Percentiles rank a stretch among this genome's conserved stretches.
These are phyloP conservation scores for Sphenodon punctatus DNA, from an alignment of 2,797 vertebrate species.

Conservation along the genomic window DNA sequence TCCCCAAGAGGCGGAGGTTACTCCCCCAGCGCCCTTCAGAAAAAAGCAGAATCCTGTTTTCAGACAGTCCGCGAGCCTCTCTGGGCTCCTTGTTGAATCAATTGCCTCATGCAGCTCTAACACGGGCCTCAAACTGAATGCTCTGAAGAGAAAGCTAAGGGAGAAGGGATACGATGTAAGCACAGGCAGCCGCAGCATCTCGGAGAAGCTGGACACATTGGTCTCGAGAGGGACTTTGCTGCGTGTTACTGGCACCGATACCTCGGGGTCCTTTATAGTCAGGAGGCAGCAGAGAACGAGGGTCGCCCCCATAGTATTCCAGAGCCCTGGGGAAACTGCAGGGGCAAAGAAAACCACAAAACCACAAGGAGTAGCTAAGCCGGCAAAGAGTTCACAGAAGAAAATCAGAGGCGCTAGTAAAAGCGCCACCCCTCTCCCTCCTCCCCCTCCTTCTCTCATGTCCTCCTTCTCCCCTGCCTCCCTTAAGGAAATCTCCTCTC, in stretches of 20 bases:
- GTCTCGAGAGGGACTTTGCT: neutral
- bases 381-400: neutral
- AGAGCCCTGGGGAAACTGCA: neutral
- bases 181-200: neutral
- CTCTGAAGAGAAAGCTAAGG: neutral
- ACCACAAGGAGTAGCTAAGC: neutral
- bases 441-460: no score
- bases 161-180: neutral
- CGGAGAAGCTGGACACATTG: neutral
- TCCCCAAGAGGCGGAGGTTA: no score
- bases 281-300: neutral
- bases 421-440: no score
- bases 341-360: neutral
- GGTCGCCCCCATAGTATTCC: neutral
- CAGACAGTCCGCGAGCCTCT: neutral
- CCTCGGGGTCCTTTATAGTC: neutral
- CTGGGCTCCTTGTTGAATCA: neutral
- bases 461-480: no score
- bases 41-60: no score
- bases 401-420: neutral
- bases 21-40: no score
- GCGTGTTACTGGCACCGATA: neutral
- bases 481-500: no score
- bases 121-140: neutral
- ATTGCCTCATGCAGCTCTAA: neutral